Evolutionary conservation across 2,888 invertebrate genomes (phyloP), one percentile per base, ranked within the genome.

Genomic region (Stenolophus ochropezus): DNA sequence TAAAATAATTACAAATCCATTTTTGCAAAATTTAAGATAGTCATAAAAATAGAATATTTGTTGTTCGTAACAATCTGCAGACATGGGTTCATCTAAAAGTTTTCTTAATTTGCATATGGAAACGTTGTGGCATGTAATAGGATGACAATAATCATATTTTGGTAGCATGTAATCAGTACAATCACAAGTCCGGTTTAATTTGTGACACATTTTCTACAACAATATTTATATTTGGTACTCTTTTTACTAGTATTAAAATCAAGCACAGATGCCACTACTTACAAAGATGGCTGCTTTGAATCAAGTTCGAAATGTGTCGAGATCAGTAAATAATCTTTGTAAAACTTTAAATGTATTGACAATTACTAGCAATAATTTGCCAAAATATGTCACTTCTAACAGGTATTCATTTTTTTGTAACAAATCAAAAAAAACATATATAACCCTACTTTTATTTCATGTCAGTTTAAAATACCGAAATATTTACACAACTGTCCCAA

Each of bases 401-500:
- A 75, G 81, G 81, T 81, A 81, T 74, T 71, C 51, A 61, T 8
- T 51, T 51, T 16, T 58, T 51, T 65, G 11, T 16, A 27, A 25
- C 65, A 71, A 71, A 49, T 14, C 4, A 16, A 16, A 16, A 71
- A 47, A n/a, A 42, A 4, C 42, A 42, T 8, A 33, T 23, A n/a
- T n/a, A n/a, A n/a, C n/a, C n/a, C n/a, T n/a, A n/a, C n/a, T n/a
- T n/a, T n/a, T n/a, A n/a, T n/a, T n/a, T n/a, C n/a, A n/a, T n/a
- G n/a, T n/a, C n/a, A n/a, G n/a, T 8, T 11, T 69, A 27, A 69
- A 69, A 69, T 69, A 69, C 18, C 33, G 65, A 69, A 76, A 74
- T 82, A 80, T 86, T 14, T 88, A 88, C 75, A 90, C 91, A 21
- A 91, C 92, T 5, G 84, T 86, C 53, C 85, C 86, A 49, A 86